Base-by-base conservation (phyloP, 2,797 vertebrate genomes). In the Gymnopithys bicolor region DNA sequence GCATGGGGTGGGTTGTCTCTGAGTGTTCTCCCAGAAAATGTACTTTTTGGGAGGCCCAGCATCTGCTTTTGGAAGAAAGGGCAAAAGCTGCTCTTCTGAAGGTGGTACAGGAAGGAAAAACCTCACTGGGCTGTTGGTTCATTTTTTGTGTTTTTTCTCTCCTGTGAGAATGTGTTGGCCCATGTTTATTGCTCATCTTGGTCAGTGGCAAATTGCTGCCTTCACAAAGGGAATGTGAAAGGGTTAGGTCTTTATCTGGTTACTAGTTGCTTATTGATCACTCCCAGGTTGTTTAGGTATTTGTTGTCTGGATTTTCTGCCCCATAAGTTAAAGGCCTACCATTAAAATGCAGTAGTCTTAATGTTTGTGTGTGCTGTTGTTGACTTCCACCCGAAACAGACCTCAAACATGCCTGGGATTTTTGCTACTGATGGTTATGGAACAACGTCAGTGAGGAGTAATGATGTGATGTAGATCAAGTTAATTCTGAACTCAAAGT, bases 401-500 rank as follows among this genome's bases (percentile, higher is more conserved):
- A 66, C 46, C 11, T 49, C n/a, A 77, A 60, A 43, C 17, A 6
- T 25, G 3, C 45, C 7, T 76, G 3, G 66, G 58, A 80, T 89
- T 86, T 91, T 69, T 21, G 1, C 17, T 84, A 13, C 46, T 89
- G 41, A 30, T 91, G n/a, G 64, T 85, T 86, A 27, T 32, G 71
- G 74, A 81, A 43, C 22, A 6, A 68, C 51, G 80, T 77, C n/a
- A 56, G 76, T 70, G 84, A 86, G 59, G 80, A 94, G 24, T 81
- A 82, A 91, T 64, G 91, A 95, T 84, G 59, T 76, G 52, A 85
- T 63, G 16, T 19, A 11, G 53, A 69, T 78, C 41, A 89, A 91
- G 93, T 93, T 91, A 96, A 97, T 93, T 91, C 85, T 79, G 33
- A 94, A 96, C 92, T 83, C 87, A 56, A 49, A 94, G 80, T 58